Evolutionary conservation across 2,888 invertebrate genomes (phyloP).

Genomic region (Pseudococcus viburni): DNA sequence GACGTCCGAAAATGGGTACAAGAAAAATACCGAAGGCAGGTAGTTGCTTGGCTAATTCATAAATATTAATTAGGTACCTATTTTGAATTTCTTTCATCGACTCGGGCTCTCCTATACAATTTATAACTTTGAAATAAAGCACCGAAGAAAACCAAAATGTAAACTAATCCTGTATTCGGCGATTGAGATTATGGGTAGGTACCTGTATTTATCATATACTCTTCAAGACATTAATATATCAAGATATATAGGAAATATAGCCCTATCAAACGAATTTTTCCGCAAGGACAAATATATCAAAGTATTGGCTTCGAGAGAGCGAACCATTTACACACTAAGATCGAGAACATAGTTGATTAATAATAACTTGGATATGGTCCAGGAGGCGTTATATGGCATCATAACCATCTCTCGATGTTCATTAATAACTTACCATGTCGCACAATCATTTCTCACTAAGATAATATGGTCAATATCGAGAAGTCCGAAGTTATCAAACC

Average conservation of each 20-base stretch:
- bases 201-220: too few species aligned
- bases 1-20: background rate
- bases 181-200: too few species aligned
- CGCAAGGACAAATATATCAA: background rate
- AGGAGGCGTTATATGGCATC: conserved; percentile 35
- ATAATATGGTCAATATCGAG: background rate
- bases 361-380: conserved; percentile 38
- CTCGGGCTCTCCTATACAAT: too few species aligned
- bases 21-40: background rate
- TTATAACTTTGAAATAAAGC: too few species aligned
- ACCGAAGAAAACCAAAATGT: too few species aligned
- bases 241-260: background rate
- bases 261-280: background rate
- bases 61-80: too few species aligned
- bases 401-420: conserved; percentile 15
- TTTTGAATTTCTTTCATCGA: too few species aligned
- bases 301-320: background rate
- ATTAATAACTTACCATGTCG: background rate
- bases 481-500: background rate
- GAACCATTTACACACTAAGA: background rate
- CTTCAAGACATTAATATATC: background rate
- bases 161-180: too few species aligned
- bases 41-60: too few species aligned
- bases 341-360: conserved; percentile 10
- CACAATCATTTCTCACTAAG: background rate